Conservation (phyloP, 2,888 invertebrate species). For the Amblyjoppa fuscipennis region DNA sequence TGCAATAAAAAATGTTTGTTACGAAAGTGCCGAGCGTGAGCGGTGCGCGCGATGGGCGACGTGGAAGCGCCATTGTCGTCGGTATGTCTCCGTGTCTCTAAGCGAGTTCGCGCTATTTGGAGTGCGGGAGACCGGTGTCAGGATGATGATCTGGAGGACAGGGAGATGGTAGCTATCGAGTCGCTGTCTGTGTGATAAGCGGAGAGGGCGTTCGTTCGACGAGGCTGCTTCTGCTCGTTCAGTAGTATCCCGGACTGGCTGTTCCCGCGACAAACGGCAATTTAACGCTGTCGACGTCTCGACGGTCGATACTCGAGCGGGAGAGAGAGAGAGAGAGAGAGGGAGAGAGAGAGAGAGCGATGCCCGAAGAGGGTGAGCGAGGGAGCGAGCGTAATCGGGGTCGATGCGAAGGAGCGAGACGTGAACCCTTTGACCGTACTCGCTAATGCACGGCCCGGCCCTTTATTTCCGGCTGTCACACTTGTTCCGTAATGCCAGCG, state of each 20-base stretch:
- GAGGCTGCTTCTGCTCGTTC: conserved; percentile 1
- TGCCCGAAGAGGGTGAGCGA: conserved; percentile 51
- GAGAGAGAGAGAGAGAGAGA: background rate
- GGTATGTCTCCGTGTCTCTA: background rate
- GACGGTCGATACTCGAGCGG: conserved; percentile 67
- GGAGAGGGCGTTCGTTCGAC: conserved; percentile 53
- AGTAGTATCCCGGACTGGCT: conserved; percentile 44
- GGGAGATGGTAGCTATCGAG: conserved; percentile 43
- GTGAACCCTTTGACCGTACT: conserved; percentile 75
- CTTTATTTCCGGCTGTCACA: conserved; percentile 82
- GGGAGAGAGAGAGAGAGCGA: conserved; percentile 33
- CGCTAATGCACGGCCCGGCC: conserved; percentile 77
- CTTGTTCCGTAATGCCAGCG: conserved; percentile 72
- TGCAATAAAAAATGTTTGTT: background rate
- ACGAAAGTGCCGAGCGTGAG: background rate
- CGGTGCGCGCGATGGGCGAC: background rate
- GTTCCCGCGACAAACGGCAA: conserved; percentile 79
- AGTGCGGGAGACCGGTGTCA: conserved; percentile 31
- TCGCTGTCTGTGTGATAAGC: conserved; percentile 41
- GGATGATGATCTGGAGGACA: conserved; percentile 53
- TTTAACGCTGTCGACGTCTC: conserved; percentile 76
- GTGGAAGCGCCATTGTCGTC: conserved; percentile 30
- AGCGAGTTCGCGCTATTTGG: conserved; percentile 34
- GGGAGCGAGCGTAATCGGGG: conserved; percentile 52
- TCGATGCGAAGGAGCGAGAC: conserved; percentile 53